A percentile compares a stretch with the other conserved stretches of the same genome.
These are phyloP conservation scores for Asarcornis scutulata DNA, from an alignment of 2,113 vertebrate species.

Conservation along the genomic window DNA sequence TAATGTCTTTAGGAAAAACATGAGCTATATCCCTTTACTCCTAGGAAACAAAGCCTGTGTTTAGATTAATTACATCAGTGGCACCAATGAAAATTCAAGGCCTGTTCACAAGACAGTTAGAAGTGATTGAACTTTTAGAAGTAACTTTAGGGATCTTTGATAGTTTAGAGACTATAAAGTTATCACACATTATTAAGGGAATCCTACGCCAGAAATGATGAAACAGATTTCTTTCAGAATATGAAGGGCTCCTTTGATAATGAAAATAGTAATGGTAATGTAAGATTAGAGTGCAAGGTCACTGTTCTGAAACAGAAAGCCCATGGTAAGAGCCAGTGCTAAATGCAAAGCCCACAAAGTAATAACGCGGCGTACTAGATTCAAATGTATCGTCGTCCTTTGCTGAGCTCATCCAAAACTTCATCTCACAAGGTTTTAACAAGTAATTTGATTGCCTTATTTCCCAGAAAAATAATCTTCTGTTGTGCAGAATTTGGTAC, in stretches of 20 bases:
- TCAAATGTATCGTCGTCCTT: neutral
- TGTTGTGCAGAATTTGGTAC: neutral
- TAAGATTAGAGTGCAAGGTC: neutral
- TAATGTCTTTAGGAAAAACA: neutral
- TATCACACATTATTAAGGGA: neutral
- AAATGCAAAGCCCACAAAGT: conserved; percentile 7
- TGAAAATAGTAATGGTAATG: neutral
- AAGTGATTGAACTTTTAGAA: neutral
- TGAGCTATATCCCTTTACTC: neutral
- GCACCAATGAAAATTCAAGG: neutral
- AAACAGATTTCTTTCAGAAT: neutral
- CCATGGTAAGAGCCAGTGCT: neutral
- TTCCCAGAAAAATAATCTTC: neutral
- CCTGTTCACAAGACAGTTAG: neutral
- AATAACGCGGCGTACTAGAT: neutral
- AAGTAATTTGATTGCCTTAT: neutral
- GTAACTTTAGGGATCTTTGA: neutral
- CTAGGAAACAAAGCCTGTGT: neutral
- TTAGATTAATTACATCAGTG: neutral
- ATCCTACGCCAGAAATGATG: neutral
- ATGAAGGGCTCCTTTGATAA: conserved; percentile 20
- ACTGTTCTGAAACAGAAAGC: conserved; percentile 32
- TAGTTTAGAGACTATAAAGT: neutral
- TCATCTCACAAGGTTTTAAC: neutral
- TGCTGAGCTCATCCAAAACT: neutral